A percentile compares a stretch with the other conserved stretches of the same genome.
These are phyloP conservation scores for Dugesia japonica DNA, from an alignment of 2,888 invertebrate species.

Conservation along the genomic window DNA sequence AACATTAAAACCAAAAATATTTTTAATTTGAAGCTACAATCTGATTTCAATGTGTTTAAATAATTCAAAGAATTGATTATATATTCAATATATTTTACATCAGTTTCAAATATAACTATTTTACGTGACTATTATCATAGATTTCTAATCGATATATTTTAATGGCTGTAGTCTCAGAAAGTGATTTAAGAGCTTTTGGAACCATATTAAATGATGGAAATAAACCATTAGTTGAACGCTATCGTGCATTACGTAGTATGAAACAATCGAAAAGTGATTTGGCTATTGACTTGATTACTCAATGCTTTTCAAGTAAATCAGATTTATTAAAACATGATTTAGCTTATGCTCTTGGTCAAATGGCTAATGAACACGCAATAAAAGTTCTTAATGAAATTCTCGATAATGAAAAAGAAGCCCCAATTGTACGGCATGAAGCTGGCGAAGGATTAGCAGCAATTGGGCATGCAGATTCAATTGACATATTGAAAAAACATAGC, in stretches of 20 bases:
- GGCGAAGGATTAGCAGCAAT: constrained; percentile 94
- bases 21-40: too few species aligned
- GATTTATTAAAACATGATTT: constrained; percentile 82
- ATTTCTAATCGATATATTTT: neutral
- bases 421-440: constrained; percentile 95
- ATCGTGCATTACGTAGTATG: constrained; percentile 66
- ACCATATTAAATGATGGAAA: constrained; percentile 39
- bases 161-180: constrained; percentile 22
- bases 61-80: too few species aligned
- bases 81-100: too few species aligned
- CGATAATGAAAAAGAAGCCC: constrained; percentile 64
- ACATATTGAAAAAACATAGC: constrained; percentile 51
- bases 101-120: neutral
- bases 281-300: constrained; percentile 26
- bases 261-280: constrained; percentile 27
- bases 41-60: too few species aligned
- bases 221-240: constrained; percentile 54
- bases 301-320: constrained; percentile 62
- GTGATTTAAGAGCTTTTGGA: constrained; percentile 28
- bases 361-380: constrained; percentile 70
- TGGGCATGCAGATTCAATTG: constrained; percentile 55
- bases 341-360: constrained; percentile 92
- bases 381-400: constrained; percentile 61
- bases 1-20: too few species aligned
- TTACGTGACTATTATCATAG: neutral